A percentile compares a stretch with the other conserved stretches of the same genome.
Evolutionary conservation across 2,797 vertebrate genomes (phyloP).

Genomic region (Clamator glandarius): DNA sequence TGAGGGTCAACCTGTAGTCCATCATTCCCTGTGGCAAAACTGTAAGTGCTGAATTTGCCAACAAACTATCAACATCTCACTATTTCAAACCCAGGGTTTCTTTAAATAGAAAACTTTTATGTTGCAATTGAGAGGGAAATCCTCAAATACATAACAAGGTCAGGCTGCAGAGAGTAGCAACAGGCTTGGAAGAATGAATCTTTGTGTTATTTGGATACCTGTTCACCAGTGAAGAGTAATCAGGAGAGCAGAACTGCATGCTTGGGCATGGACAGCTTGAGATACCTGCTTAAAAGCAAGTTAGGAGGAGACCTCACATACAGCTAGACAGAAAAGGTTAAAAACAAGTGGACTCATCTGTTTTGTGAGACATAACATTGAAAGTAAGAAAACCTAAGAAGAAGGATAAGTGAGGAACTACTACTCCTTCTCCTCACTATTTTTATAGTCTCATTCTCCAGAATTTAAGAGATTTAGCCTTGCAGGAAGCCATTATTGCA

Average conservation of each 20-base stretch:
- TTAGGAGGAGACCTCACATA: not conserved
- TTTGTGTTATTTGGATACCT: accelerated
- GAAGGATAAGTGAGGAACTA: not conserved
- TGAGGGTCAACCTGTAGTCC: not conserved
- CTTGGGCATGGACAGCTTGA: not conserved
- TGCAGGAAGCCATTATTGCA: not conserved
- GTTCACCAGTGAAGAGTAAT: not conserved
- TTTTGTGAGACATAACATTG: not conserved
- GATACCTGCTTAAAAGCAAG: not conserved
- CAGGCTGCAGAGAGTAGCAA: not conserved
- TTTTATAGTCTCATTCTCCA: not conserved
- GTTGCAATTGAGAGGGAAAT: not conserved
- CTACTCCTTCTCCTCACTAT: not conserved
- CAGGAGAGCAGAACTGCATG: not conserved
- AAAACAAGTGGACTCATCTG: not conserved
- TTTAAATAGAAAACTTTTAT: not conserved
- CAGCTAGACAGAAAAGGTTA: not conserved
- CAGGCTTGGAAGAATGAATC: not conserved
- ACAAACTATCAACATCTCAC: not conserved
- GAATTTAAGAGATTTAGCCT: not conserved
- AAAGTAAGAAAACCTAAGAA: not conserved
- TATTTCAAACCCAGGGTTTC: not conserved
- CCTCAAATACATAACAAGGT: not conserved
- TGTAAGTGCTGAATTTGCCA: not conserved
- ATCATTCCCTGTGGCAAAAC: not conserved